Evolutionary conservation across 2,113 vertebrate genomes (phyloP).

Genomic region (Elaphurus davidianus): DNA sequence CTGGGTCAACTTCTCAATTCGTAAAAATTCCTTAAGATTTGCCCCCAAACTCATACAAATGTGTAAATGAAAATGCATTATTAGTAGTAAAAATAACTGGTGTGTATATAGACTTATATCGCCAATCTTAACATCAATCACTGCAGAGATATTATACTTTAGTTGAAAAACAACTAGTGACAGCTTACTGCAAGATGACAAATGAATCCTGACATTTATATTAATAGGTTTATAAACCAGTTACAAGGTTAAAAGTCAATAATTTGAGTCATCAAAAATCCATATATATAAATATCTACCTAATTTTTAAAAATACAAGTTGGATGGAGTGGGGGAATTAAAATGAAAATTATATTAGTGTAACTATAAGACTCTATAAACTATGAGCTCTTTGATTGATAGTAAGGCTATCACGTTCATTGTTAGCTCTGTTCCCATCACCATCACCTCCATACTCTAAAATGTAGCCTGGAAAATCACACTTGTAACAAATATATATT

Average conservation of each 20-base stretch:
- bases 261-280: constrained; percentile 71
- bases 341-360: constrained; percentile 73
- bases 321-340: constrained; percentile 50
- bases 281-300: constrained; percentile 67
- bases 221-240: constrained; percentile 81
- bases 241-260: constrained; percentile 79
- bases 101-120: constrained; percentile 77
- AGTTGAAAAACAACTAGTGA: constrained; percentile 79
- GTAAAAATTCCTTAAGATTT: constrained; percentile 60
- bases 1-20: constrained; percentile 67
- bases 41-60: constrained; percentile 71
- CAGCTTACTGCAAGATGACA: constrained; percentile 77
- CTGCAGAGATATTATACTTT: constrained; percentile 77
- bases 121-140: constrained; percentile 76
- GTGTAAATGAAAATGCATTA: constrained; percentile 72
- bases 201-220: constrained; percentile 81
- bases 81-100: constrained; percentile 66
- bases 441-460: background rate
- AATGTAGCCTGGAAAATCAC: constrained; percentile 60
- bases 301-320: constrained; percentile 72
- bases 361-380: constrained; percentile 66
- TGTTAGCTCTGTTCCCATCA: background rate
- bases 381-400: constrained; percentile 66
- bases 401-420: constrained; percentile 50
- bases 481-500: background rate